Conservation (phyloP, 2,113 vertebrate genomes). For the Antigone vipio region DNA sequence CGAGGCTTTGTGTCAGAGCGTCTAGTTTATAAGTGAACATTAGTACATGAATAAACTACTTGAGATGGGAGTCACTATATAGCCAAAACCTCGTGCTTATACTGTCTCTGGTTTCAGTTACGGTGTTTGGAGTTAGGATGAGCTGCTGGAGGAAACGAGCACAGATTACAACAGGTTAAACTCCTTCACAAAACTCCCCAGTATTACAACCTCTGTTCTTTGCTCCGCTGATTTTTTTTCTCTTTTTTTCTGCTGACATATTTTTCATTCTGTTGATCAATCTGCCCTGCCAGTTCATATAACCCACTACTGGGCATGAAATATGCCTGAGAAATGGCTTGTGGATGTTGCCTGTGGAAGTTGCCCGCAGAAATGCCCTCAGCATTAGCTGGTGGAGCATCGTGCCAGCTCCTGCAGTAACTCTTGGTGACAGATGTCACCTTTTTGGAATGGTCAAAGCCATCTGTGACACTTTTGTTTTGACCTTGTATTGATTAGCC, state of each 20-base stretch:
- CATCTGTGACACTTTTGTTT: constrained; percentile 37
- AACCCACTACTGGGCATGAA: background rate
- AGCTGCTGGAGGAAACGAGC: background rate
- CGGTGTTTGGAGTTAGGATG: background rate
- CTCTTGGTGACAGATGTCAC: constrained; percentile 50
- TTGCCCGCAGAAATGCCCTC: background rate
- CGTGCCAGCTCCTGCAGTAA: constrained; percentile 10
- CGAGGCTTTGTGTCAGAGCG: background rate
- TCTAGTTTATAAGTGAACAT: background rate
- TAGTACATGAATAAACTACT: background rate
- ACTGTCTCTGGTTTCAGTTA: background rate
- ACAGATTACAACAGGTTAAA: background rate
- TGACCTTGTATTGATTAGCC: constrained; percentile 61
- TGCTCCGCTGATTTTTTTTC: background rate
- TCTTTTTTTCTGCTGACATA: background rate
- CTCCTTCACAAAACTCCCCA: background rate
- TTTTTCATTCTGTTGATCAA: background rate
- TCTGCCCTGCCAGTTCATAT: background rate
- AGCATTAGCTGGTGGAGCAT: background rate
- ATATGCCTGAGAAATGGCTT: background rate
- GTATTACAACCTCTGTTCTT: background rate
- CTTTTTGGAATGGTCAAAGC: constrained; percentile 26
- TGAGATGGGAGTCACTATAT: background rate
- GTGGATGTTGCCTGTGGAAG: background rate
- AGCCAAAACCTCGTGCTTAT: background rate